Conservation (phyloP, 2,888 invertebrate species). For the Lasiommata megera region DNA sequence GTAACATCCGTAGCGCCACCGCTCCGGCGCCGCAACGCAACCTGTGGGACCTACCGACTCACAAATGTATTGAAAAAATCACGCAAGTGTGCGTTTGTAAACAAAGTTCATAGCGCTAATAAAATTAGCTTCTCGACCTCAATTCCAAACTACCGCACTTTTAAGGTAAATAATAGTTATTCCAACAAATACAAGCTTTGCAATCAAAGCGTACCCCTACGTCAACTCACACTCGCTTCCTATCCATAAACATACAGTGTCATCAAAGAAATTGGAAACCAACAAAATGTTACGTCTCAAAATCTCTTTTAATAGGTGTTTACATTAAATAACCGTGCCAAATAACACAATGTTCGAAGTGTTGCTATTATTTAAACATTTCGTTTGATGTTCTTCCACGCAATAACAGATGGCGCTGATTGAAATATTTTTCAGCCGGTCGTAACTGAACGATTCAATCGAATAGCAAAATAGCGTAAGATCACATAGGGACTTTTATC, state of each 20-base stretch:
- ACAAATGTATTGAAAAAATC: neutral
- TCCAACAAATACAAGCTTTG: neutral
- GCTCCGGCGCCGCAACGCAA: no score
- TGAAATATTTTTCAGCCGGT: neutral
- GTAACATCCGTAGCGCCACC: no score
- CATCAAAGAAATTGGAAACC: conserved; percentile 4
- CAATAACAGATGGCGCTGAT: conserved; percentile 4
- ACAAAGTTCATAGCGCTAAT: neutral
- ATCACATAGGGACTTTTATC: neutral
- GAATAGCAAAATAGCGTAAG: neutral
- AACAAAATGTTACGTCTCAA: neutral
- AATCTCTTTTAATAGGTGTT: neutral
- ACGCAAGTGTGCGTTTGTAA: neutral
- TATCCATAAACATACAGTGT: neutral
- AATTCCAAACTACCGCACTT: neutral
- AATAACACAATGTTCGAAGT: neutral
- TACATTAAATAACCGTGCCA: neutral
- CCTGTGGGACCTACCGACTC: no score
- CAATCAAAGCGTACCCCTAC: neutral
- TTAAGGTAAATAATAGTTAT: neutral
- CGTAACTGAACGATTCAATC: neutral
- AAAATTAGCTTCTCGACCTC: neutral
- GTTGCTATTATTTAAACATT: neutral
- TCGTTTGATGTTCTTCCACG: neutral
- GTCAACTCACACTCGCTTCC: neutral